Percentiles rank a stretch among this genome's conserved stretches.
These are phyloP conservation scores for Stichopus chloronotus DNA, from an alignment of 35 echinoderm and acorn worm species.

Conservation along the genomic window DNA sequence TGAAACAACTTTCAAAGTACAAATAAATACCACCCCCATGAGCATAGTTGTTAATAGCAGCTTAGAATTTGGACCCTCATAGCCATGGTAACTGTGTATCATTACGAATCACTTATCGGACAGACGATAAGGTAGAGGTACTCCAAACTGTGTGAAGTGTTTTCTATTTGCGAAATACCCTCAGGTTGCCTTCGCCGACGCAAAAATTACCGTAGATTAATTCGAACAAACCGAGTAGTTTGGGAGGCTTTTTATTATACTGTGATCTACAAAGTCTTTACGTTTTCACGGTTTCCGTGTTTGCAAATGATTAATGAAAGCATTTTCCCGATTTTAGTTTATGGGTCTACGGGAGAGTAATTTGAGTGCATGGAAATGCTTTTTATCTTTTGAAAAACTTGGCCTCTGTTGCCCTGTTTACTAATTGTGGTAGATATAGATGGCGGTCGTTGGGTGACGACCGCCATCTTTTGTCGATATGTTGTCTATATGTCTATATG, in stretches of 20 bases:
- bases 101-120: constrained; percentile 32
- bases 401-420: no score
- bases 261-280: background rate
- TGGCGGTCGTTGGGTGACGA: no score
- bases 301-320: background rate
- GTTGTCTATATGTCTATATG: no score
- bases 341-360: no score
- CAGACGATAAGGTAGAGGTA: constrained; percentile 6
- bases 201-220: background rate
- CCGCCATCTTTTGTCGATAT: no score
- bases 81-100: constrained; percentile 18
- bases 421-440: no score
- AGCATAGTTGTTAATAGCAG: background rate
- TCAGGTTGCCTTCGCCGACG: background rate
- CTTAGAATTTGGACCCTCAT: background rate
- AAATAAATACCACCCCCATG: background rate
- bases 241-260: background rate
- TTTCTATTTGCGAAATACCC: constrained; percentile 1
- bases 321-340: no score
- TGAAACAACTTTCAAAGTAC: background rate
- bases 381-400: no score
- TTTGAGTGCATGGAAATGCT: no score
- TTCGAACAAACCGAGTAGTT: background rate
- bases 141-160: constrained; percentile 34
- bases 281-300: background rate